Evolutionary conservation across 2,113 vertebrate genomes (phyloP), one percentile per base, ranked within the genome.

Genomic region (Macquaria australasica): DNA sequence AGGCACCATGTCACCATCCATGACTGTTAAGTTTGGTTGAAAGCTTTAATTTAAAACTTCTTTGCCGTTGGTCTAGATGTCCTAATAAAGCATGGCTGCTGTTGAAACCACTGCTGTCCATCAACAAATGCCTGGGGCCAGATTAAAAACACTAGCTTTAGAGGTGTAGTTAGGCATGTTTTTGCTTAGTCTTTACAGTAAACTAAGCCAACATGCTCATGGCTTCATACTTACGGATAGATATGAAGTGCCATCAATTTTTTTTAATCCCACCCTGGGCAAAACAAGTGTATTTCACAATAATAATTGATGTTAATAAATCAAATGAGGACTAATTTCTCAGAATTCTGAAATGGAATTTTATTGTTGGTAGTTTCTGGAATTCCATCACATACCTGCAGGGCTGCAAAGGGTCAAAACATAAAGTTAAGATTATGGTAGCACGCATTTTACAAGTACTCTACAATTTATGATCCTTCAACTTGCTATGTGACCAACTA

Each of bases 71-170:
- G 73, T 87, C 68, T 87, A 41, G 58, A 67, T 90, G 85, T 90
- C 79, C 79, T 73, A 92, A 91, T 92, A 92, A 93, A 93, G 90
- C 92, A 92, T 91, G 91, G 79, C 79, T 87, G 79, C 79, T 70
- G 79, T 74, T 84, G 18, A 77, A 82, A 75, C 67, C 25, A 51
- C 21, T 10, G 20, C 0, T 39, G 20, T 73, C 41, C 62, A 28
- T 50, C 64, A 50, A 3, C n/a, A 51, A 10, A 45, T 31, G 10
- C 28, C 67, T 68, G 10, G 0, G 6, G 7, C 39, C 39, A 39
- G 39, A 39, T 34, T 34, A 34, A 34, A 34, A 34, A 34, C 3
- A 34, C 4, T 2, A 34, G 4, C 34, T 34, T 34, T 41, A 41
- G 41, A 41, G 41, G 41, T 1, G 1, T 9, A 41, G 41, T 2